Base-by-base conservation (phyloP, 2,888 invertebrate genomes). In the Coleophora deauratella region DNA sequence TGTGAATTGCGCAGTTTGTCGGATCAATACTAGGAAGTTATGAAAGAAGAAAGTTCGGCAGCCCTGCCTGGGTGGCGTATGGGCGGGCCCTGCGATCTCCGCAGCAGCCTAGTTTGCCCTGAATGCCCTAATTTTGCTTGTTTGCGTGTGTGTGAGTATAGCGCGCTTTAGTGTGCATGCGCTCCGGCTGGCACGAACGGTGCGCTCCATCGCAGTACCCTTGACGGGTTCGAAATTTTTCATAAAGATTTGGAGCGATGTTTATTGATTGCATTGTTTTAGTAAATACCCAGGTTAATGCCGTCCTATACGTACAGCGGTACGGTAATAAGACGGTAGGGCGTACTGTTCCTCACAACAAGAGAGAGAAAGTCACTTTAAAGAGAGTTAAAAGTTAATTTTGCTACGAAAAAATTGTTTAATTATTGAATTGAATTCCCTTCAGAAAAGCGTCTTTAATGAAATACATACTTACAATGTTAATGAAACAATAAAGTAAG, bases 1-100 rank as follows among this genome's bases (percentile, higher is more conserved):
- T 72, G 74, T 78, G 78, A 80, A 79, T 78, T 76, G 82, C 82
- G 82, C 80, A 81, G 79, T 78, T 77, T 75, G 77, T 73, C 75
- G 84, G 84, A 84, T 84, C 84, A 78, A 84, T 84, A 82, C 74
- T 74, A 73, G 79, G 71, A 79, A 82, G 81, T 84, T 84, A 82
- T 84, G 84, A 84, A 84, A 84, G 78, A 77, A 78, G 81, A 74
- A 81, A 84, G 72, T 84, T 82, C 72, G 78, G 78, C 75, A 77
- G 73, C 75, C 72, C 72, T 76, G 77, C 21, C 21, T 21, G 21
- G 21, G 21, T 21, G 21, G 73, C 72, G 75, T 68, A 69, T 72
- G 79, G 80, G 79, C 76, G 80, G 69, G 70, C 70, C 74, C 71
- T 66, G 63, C 71, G 72, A 75, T 79, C 64, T 63, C 77, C 77